Evolutionary conservation across 2,888 invertebrate genomes (phyloP).

Genomic region (Prosapia bicincta): DNA sequence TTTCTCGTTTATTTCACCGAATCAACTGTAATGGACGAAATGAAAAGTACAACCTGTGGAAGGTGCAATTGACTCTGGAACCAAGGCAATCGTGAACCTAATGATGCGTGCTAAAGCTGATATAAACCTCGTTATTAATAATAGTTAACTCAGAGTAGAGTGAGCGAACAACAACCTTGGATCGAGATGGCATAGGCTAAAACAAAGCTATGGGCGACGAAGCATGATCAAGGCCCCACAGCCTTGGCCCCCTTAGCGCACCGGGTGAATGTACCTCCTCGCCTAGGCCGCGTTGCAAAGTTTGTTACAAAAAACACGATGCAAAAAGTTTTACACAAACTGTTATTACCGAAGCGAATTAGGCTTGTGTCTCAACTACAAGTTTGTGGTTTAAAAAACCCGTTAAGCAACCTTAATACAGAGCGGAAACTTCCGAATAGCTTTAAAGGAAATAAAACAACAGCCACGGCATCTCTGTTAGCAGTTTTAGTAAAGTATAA

Average conservation of each 20-base stretch:
- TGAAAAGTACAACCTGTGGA: background rate
- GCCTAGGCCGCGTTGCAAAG: background rate
- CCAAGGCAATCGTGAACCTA: background rate
- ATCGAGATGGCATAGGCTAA: slow-evolving; percentile 2
- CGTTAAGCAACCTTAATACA: no score
- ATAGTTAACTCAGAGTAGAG: background rate
- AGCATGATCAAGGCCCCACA: background rate
- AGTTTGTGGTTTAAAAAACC: no score
- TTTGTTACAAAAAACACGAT: no score
- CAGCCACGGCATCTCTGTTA: no score
- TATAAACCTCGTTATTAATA: background rate
- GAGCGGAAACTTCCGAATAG: no score
- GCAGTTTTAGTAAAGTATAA: no score
- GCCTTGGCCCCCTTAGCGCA: slow-evolving; percentile 23
- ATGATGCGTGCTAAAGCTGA: background rate
- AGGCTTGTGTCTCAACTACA: no score
- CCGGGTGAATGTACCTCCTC: slow-evolving; percentile 20
- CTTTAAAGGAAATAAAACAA: no score
- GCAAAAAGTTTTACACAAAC: no score
- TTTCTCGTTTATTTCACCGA: no score
- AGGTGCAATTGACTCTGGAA: background rate
- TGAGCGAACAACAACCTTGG: background rate
- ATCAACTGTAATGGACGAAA: no score
- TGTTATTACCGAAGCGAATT: no score
- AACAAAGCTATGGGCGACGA: background rate